These are phyloP conservation scores for Phlogophora meticulosa DNA, from an alignment of 2,888 invertebrate species.

Conservation along the genomic window DNA sequence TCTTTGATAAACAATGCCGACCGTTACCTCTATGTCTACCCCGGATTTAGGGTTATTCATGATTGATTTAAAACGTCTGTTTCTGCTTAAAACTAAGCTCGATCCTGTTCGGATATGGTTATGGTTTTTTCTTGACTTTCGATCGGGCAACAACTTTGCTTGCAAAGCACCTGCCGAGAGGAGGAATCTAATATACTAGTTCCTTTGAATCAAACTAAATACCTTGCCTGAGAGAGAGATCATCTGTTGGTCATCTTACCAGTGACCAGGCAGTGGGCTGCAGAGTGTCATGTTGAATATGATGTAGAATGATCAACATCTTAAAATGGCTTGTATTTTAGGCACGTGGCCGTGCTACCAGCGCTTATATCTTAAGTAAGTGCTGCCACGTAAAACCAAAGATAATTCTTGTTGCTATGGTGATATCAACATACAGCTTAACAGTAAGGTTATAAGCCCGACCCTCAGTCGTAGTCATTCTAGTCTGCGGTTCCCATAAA, in stretches of 20 bases:
- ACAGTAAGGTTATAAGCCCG: too few relatives aligned
- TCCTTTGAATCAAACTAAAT: slow-evolving; percentile 34
- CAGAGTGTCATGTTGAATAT: too few relatives aligned
- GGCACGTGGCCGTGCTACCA: too few relatives aligned
- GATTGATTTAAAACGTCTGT: slow-evolving; percentile 55
- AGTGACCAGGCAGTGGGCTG: not conserved
- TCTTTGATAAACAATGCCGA: slow-evolving; percentile 32
- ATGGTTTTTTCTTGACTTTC: slow-evolving; percentile 56
- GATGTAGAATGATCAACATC: too few relatives aligned
- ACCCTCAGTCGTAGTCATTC: too few relatives aligned
- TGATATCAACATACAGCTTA: too few relatives aligned
- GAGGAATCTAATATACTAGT: slow-evolving; percentile 41
- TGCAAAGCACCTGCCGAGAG: slow-evolving; percentile 59
- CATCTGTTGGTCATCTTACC: not conserved
- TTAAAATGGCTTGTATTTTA: not conserved
- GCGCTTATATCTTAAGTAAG: too few relatives aligned
- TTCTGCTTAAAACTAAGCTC: slow-evolving; percentile 55
- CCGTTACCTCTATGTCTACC: slow-evolving; percentile 50
- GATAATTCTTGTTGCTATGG: too few relatives aligned
- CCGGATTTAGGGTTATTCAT: slow-evolving; percentile 41
- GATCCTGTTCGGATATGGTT: slow-evolving; percentile 54
- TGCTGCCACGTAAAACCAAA: too few relatives aligned
- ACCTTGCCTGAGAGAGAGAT: not conserved
- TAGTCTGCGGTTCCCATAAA: too few relatives aligned
- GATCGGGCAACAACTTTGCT: slow-evolving; percentile 61